Percentiles rank a stretch among this genome's conserved stretches.
phyloP scores from a whole-genome alignment of 2,888 invertebrate species.

The Archips crataeganus region DNA sequence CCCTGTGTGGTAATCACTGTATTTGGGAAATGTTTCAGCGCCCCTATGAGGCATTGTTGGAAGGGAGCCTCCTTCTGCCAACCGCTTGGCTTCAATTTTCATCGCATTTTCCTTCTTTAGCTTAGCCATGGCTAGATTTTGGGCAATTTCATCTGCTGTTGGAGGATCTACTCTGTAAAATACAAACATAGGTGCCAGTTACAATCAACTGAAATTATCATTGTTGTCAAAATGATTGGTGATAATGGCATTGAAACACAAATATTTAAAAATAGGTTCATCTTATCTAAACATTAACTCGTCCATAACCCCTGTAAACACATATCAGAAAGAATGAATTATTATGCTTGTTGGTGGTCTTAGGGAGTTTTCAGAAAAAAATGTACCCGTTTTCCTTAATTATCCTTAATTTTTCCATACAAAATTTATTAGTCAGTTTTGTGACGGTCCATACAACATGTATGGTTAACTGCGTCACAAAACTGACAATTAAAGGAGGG shows the following conservation, averaged over 20 bases:
- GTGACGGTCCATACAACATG: no score
- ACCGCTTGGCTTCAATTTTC: conserved; percentile 87
- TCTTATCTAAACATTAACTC: conserved; percentile 7
- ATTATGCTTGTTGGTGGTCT: no score
- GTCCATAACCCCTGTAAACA: conserved; percentile 4
- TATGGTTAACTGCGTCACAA: no score
- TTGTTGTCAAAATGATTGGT: background rate
- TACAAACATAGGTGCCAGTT: background rate
- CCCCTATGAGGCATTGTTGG: conserved; percentile 65
- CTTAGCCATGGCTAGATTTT: conserved; percentile 89
- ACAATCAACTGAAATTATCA: background rate
- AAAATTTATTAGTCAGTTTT: no score
- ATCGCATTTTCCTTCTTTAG: conserved; percentile 91
- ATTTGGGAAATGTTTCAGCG: conserved; percentile 80
- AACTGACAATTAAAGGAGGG: no score
- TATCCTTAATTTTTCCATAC: no score
- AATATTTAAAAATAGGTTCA: conserved; percentile 8
- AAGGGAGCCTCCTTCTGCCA: conserved; percentile 75
- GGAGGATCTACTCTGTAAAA: conserved; percentile 87
- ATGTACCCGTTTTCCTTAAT: no score
- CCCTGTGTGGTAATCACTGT: conserved; percentile 87
- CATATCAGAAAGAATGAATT: no score
- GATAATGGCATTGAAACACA: background rate
- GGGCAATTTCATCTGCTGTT: conserved; percentile 89
- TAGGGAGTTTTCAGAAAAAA: no score